These are phyloP conservation scores for Oreortyx pictus DNA, from an alignment of 2,797 vertebrate species.

Conservation along the genomic window DNA sequence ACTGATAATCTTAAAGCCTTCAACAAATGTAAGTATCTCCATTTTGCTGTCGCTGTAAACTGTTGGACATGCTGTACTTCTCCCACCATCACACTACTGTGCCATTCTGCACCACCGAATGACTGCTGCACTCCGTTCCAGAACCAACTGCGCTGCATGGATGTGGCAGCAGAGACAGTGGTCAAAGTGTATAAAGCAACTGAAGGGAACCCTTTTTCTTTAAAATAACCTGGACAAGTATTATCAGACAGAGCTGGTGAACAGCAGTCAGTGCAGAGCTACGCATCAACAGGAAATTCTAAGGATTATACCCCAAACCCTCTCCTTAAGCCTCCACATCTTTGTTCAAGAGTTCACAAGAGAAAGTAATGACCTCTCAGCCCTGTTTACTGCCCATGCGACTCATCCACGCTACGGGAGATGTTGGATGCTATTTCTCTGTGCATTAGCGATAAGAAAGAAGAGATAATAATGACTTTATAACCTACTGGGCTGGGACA, in stretches of 20 bases:
- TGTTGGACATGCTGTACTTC: accelerated
- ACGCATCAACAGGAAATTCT: accelerated
- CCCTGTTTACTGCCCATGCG: background rate
- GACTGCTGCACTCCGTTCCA: background rate
- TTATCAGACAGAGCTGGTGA: background rate
- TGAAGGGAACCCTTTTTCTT: background rate
- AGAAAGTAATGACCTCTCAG: background rate
- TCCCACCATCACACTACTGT: background rate
- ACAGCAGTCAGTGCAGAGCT: background rate
- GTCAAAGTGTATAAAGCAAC: accelerated
- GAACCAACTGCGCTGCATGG: background rate
- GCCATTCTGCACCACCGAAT: accelerated
- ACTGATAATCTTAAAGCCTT: background rate
- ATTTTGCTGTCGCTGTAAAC: background rate
- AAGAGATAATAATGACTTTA: background rate
- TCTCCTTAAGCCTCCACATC: background rate
- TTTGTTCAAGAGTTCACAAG: background rate
- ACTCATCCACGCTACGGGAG: background rate
- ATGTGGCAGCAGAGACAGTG: accelerated
- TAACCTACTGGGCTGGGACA: background rate
- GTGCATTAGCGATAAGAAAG: background rate
- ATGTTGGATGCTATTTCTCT: background rate
- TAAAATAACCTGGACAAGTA: background rate
- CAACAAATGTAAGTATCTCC: background rate
- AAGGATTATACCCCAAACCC: background rate